Percentiles rank a stretch among this genome's conserved stretches.
These are phyloP conservation scores for Schrankia costaestrigalis DNA, from an alignment of 2,888 invertebrate genomes.

Conservation along the genomic window DNA sequence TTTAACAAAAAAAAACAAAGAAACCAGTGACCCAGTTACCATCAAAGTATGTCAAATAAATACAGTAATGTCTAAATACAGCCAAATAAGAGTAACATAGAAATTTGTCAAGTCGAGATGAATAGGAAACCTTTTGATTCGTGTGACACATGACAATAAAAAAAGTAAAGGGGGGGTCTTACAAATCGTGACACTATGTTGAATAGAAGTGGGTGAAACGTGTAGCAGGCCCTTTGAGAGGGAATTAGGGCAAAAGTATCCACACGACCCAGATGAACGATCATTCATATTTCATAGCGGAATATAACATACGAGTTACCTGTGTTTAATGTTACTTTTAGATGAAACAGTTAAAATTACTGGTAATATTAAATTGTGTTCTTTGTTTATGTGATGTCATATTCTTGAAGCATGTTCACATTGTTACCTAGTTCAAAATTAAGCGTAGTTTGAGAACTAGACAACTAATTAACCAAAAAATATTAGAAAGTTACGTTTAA, in stretches of 20 bases:
- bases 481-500: too few relatives aligned
- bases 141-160: conserved; percentile 16
- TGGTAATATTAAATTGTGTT: too few relatives aligned
- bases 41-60: conserved; percentile 9
- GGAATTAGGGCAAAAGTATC: conserved; percentile 25
- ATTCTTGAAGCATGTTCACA: too few relatives aligned
- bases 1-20: too few relatives aligned
- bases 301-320: too few relatives aligned
- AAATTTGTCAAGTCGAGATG: conserved; percentile 21
- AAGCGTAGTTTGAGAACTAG: too few relatives aligned
- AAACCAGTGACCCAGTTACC: too few relatives aligned
- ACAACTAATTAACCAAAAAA: too few relatives aligned
- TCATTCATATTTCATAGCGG: conserved; percentile 17
- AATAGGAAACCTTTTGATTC: conserved; percentile 16
- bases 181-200: conserved; percentile 22
- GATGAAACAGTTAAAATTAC: neutral
- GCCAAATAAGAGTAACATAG: too few relatives aligned
- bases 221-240: conserved; percentile 20
- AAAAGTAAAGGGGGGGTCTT: conserved; percentile 13
- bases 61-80: too few relatives aligned
- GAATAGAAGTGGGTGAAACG: conserved; percentile 26
- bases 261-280: conserved; percentile 17
- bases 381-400: too few relatives aligned
- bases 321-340: neutral
- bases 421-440: too few relatives aligned